Evolutionary conservation across 1,140 invertebrate genomes (phyloP), one percentile per base, ranked within the genome.

Genomic region (Octopus sinensis): DNA sequence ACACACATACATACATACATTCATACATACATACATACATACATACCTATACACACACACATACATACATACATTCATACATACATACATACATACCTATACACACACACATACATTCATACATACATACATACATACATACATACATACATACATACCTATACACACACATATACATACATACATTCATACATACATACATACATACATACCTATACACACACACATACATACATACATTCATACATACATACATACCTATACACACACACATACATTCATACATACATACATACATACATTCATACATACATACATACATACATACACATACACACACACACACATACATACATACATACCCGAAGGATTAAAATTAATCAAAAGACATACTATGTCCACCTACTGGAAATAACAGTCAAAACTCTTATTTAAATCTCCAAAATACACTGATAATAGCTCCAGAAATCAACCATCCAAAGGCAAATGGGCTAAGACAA

Each of bases 21-120:
- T n/a, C 30, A 71, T 71, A 71, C 30, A 71, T 71, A 71, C 12
- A 71, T 71, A 71, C 30, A 71, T 71, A 71, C 30, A 71, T 71
- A 71, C 30, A 71, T 13, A 71, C 30, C 13, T 71, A 71, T 71
- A 71, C 30, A 71, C 30, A 71, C 56, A 71, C 12, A 71, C 30
- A 71, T 12, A 71, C 12, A 71, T 12, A 71, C 68, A 62, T 62
- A 71, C 30, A 71, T 71, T n/a, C 12, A 71, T 12, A 71, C 68
- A 71, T 71, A 62, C 17, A 62, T 62, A 62, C 56, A 62, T 17
- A 62, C 17, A 62, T n/a, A n/a, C n/a, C n/a, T n/a, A n/a, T n/a
- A n/a, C n/a, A n/a, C n/a, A n/a, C n/a, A n/a, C n/a, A n/a, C n/a
- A n/a, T n/a, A n/a, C n/a, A n/a, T n/a, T n/a, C n/a, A 62, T 62